Evolutionary conservation across 2,113 vertebrate genomes (phyloP), one percentile per base, ranked within the genome.

Genomic region (Neofelis nebulosa): DNA sequence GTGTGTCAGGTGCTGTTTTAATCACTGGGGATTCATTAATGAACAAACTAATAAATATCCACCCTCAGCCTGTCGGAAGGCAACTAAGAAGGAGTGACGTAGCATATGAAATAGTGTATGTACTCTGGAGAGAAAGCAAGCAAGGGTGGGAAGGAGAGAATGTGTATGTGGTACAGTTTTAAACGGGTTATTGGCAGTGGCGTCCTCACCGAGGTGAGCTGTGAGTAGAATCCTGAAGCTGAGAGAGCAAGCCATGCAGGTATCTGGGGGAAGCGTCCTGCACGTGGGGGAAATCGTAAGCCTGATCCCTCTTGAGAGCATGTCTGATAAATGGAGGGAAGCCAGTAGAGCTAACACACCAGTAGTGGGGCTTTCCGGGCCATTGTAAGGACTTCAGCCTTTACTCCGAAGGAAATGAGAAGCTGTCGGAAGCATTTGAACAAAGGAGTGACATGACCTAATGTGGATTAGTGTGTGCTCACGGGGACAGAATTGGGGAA

Each of bases 111-210:
- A 36, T 7, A 36, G 21, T 65, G 10, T n/a, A 41, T 74, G 27
- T 61, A 50, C 41, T 79, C 2, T 3, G 29, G 65, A 89, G 38
- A 65, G 92, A 86, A 45, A 10, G 25, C 5, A 63, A 65, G 63
- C 9, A 71, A 33, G 65, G n/a, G 21, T 31, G 11, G 29, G 29
- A 29, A 15, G 33, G 3, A 27, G 14, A 25, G 27, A 4, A 11
- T 36, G 45, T 41, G 2, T 5, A 18, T 0, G 0, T 68, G n/a
- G 21, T 21, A 52, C 11, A 15, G 19, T 61, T 21, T n/a, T 7
- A 27, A 78, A 4, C 12, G 31, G 86, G 45, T 19, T 52, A 9
- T 5, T 1, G n/a, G 38, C 19, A 36, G 38, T 69, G 21, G 52
- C 25, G 5, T 55, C 31, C 21, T 76, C 36, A 31, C 45, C 41